Conservation (phyloP, 1,140 invertebrate species). For the Triops longicaudatus region DNA sequence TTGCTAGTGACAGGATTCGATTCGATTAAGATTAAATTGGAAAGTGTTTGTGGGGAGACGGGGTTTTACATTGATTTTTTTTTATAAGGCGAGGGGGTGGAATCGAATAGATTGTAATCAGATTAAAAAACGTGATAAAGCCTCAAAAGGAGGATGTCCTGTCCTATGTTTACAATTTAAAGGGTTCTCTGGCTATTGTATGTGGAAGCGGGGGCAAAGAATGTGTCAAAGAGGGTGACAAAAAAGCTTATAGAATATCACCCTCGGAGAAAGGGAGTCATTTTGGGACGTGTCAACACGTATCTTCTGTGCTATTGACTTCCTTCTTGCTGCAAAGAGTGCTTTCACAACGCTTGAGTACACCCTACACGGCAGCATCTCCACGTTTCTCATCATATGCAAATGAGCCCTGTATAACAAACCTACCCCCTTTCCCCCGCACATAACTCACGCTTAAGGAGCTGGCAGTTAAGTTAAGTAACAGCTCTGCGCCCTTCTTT, state of each 20-base stretch:
- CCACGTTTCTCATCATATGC: not conserved
- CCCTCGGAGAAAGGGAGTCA: not conserved
- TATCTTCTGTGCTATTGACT: slow-evolving; percentile 8
- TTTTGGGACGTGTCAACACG: not conserved
- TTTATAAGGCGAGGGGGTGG: not conserved
- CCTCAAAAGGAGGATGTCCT: not conserved
- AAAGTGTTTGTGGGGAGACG: slow-evolving; percentile 1
- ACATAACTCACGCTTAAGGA: not conserved
- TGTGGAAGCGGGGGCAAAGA: no score
- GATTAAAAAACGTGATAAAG: not conserved
- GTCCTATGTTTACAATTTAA: not conserved
- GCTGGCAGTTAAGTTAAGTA: not conserved
- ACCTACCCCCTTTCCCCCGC: not conserved
- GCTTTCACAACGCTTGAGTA: not conserved
- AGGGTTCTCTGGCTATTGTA: no score
- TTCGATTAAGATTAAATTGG: not conserved
- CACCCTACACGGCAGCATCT: not conserved
- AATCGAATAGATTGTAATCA: not conserved
- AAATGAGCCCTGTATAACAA: not conserved
- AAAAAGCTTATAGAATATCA: no score
- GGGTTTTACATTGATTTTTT: slow-evolving; percentile 1
- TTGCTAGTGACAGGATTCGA: slow-evolving; percentile 10
- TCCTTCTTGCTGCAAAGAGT: not conserved
- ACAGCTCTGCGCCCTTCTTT: not conserved
- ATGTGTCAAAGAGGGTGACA: no score